Conservation (phyloP, 2,113 vertebrate genomes). For the Microtus montanus region DNA sequence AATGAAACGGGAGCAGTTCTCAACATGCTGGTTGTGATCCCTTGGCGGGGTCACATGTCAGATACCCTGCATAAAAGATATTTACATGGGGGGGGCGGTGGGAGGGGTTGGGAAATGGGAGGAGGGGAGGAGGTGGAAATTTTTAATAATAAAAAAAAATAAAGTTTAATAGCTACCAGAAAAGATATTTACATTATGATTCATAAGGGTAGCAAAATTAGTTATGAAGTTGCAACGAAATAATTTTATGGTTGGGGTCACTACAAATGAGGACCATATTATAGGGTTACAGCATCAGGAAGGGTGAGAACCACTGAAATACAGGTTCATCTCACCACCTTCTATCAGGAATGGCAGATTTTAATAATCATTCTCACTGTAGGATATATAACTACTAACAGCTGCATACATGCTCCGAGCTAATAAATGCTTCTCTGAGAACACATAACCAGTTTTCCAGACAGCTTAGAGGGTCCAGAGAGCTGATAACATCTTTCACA, state of each 20-base stretch:
- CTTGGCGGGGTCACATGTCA: not conserved
- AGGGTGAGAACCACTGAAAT: not conserved
- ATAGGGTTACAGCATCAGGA: not conserved
- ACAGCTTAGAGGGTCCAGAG: not conserved
- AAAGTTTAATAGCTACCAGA: too few species aligned
- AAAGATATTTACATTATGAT: not conserved
- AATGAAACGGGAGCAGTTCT: not conserved
- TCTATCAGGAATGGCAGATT: not conserved
- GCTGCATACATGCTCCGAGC: not conserved
- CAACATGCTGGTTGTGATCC: not conserved
- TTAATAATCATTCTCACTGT: constrained; percentile 18
- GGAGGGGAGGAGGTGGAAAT: too few species aligned
- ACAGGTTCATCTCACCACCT: not conserved
- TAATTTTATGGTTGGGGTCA: not conserved
- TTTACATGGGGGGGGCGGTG: not conserved
- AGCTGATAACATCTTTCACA: not conserved
- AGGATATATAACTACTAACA: constrained; percentile 12
- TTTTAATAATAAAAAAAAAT: too few species aligned
- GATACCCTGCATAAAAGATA: not conserved
- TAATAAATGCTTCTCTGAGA: not conserved
- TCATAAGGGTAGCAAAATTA: not conserved
- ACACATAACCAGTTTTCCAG: not conserved
- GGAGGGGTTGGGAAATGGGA: too few species aligned
- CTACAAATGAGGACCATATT: not conserved
- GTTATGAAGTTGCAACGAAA: not conserved